A percentile compares a stretch with the other conserved stretches of the same genome.
Evolutionary conservation across 1,140 invertebrate genomes (phyloP).

Genomic region (Drosophila punjabiensis): DNA sequence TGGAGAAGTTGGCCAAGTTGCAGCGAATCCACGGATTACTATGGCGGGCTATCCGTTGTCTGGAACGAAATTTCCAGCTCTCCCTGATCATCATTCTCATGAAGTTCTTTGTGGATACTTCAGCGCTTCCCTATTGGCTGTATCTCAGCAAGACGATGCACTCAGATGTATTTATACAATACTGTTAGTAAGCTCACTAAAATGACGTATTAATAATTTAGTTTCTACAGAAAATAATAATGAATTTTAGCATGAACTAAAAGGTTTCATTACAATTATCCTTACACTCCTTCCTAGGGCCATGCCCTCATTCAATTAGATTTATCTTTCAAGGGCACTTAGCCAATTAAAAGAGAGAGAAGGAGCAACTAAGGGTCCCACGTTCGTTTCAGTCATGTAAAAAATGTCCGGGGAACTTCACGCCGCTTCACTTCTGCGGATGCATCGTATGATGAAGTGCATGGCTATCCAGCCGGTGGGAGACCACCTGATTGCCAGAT

Average conservation of each 20-base stretch:
- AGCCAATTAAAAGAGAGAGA: slow-evolving; percentile 25
- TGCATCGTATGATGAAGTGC: slow-evolving; percentile 48
- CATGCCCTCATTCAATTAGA: neutral
- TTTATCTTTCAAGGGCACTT: slow-evolving; percentile 10
- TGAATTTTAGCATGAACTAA: neutral
- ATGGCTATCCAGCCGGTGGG: slow-evolving; percentile 38
- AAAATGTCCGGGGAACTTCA: slow-evolving; percentile 47
- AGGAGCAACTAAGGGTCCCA: too few species aligned
- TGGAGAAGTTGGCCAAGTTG: slow-evolving; percentile 37
- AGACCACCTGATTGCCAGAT: neutral
- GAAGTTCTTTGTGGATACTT: slow-evolving; percentile 52
- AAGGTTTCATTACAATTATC: neutral
- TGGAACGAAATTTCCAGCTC: slow-evolving; percentile 52
- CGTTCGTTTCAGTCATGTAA: slow-evolving; percentile 37
- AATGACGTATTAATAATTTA: neutral
- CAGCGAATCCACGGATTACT: slow-evolving; percentile 44
- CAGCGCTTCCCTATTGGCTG: slow-evolving; percentile 59
- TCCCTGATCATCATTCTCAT: slow-evolving; percentile 43
- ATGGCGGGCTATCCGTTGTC: slow-evolving; percentile 41
- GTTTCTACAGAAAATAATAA: neutral
- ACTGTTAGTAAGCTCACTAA: slow-evolving; percentile 26
- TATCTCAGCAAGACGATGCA: slow-evolving; percentile 29
- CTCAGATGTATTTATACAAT: neutral
- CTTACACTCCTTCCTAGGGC: neutral
- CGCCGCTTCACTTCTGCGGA: slow-evolving; percentile 28